These are phyloP conservation scores for Encarsia formosa DNA, from an alignment of 2,888 invertebrate species.

Conservation along the genomic window DNA sequence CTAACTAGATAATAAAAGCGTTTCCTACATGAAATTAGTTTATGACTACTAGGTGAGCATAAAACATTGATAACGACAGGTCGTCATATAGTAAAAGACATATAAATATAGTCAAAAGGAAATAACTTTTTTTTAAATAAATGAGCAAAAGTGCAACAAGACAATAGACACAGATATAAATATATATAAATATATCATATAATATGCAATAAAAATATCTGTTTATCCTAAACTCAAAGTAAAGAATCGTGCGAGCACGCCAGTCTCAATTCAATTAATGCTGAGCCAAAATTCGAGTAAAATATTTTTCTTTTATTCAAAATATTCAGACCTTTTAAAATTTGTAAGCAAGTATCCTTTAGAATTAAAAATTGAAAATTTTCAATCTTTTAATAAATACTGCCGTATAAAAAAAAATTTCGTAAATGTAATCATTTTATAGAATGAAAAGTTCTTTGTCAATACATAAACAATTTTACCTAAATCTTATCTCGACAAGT, in stretches of 20 bases:
- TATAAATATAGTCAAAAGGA: conserved; percentile 4
- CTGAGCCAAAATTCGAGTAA: conserved; percentile 23
- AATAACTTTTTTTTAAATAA: conserved; percentile 44
- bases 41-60: conserved; percentile 37
- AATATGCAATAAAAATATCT: conserved; percentile 25
- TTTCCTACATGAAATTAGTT: conserved; percentile 39
- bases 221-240: conserved; percentile 27
- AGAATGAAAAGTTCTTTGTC: neutral
- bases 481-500: conserved; percentile 23
- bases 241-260: conserved; percentile 27
- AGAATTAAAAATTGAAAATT: conserved; percentile 1
- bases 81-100: conserved; percentile 41
- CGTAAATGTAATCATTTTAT: conserved; percentile 11
- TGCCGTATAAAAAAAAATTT: neutral
- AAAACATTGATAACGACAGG: conserved; percentile 41
- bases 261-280: conserved; percentile 25
- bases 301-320: conserved; percentile 7
- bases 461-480: neutral
- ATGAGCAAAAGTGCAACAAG: conserved; percentile 49
- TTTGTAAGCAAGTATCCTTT: too few relatives aligned
- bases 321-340: too few relatives aligned
- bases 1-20: conserved; percentile 45
- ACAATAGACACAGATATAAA: conserved; percentile 28
- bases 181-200: conserved; percentile 22
- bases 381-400: neutral